phyloP scores from a whole-genome alignment of 2,113 vertebrate genomes.

The Gnathonemus echidnorhynchus region DNA sequence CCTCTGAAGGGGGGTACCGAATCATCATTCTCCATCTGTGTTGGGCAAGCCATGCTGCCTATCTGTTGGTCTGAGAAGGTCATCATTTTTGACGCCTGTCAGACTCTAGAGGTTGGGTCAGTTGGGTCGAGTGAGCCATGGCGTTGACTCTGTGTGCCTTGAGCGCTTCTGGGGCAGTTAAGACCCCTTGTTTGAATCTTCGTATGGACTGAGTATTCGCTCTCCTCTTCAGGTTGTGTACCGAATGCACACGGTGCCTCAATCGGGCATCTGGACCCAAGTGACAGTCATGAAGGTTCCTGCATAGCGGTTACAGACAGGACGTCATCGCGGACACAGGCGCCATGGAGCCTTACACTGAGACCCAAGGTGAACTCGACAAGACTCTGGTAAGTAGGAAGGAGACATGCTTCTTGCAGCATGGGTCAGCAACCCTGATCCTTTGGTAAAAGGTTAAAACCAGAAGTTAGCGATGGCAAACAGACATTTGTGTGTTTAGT shows the following conservation, averaged over 20 bases:
- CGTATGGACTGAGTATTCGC: not conserved
- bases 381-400: conserved; percentile 1
- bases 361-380: not conserved
- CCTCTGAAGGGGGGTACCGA: not conserved
- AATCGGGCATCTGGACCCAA: not conserved
- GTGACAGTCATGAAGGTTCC: not conserved
- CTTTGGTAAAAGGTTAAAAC: not conserved
- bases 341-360: not conserved
- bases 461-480: not conserved
- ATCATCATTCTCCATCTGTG: not conserved
- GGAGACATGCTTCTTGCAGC: not conserved
- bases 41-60: not conserved
- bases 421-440: not conserved
- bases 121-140: not conserved
- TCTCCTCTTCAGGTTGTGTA: not conserved
- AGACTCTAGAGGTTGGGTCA: not conserved
- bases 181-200: not conserved
- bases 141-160: not conserved
- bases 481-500: not conserved
- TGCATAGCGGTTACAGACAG: not conserved
- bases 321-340: not conserved
- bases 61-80: not conserved
- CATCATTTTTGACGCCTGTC: not conserved
- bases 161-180: not conserved
- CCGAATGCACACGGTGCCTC: not conserved